These are phyloP conservation scores for Mystacornis crossleyi DNA, from an alignment of 2,113 vertebrate genomes.

Conservation along the genomic window DNA sequence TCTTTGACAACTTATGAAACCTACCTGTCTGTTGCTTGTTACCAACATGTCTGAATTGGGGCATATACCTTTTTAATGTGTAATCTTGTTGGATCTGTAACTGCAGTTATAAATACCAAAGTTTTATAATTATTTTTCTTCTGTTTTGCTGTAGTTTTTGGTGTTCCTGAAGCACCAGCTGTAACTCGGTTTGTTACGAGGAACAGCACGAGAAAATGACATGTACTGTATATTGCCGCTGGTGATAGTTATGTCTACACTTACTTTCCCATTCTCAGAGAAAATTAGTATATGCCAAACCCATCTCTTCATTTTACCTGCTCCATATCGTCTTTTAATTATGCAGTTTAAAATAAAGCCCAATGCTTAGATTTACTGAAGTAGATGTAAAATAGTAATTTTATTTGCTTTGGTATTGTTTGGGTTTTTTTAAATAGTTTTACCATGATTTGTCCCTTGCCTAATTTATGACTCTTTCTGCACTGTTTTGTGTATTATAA, in stretches of 20 bases:
- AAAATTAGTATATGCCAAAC: constrained; percentile 43
- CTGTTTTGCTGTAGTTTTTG: constrained; percentile 70
- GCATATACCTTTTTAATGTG: constrained; percentile 78
- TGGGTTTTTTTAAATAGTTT: neutral
- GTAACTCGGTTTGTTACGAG: constrained; percentile 68
- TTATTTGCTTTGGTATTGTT: neutral
- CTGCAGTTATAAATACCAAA: constrained; percentile 57
- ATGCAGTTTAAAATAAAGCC: constrained; percentile 31
- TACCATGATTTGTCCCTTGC: neutral
- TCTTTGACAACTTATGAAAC: constrained; percentile 71
- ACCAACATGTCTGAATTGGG: constrained; percentile 72
- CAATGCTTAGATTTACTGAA: constrained; percentile 42
- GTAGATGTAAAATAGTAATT: constrained; percentile 45
- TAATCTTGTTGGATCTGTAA: constrained; percentile 77
- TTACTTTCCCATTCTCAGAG: constrained; percentile 18
- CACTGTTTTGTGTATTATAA: constrained; percentile 53
- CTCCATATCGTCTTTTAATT: constrained; percentile 22
- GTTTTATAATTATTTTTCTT: constrained; percentile 66
- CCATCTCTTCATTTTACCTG: neutral
- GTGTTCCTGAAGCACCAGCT: constrained; percentile 66
- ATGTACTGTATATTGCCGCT: constrained; percentile 67
- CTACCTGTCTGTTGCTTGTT: constrained; percentile 77
- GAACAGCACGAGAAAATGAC: constrained; percentile 60
- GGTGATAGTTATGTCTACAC: constrained; percentile 44
- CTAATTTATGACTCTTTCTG: constrained; percentile 52